Evolutionary conservation across 37 sponge, comb jelly and placozoan genomes (phyloP).

Genomic region (Cladorhizidae sp.): DNA sequence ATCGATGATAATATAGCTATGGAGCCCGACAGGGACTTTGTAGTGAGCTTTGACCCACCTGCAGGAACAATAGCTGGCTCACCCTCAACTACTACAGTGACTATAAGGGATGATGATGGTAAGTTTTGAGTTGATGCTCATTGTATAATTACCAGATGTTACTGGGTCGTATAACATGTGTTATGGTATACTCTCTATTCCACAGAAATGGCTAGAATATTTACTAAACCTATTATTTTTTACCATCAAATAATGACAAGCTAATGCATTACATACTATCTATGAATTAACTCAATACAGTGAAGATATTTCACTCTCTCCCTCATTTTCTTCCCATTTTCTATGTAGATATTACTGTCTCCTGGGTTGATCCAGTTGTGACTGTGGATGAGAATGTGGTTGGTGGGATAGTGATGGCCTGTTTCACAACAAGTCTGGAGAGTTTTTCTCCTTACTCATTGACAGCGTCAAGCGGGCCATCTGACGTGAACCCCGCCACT

Average conservation of each 20-base stretch:
- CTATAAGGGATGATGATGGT: constrained; percentile 28
- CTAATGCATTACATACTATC: too few species aligned
- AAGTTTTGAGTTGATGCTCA: neutral
- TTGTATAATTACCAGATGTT: neutral
- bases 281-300: too few species aligned
- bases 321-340: neutral
- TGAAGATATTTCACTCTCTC: neutral
- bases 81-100: neutral
- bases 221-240: too few species aligned
- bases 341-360: constrained; percentile 1
- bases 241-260: too few species aligned
- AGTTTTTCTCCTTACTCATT: too few species aligned
- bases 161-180: too few species aligned
- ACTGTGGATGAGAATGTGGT: neutral
- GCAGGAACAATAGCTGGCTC: neutral
- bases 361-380: neutral
- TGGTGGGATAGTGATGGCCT: neutral
- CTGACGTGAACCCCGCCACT: too few species aligned
- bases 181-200: too few species aligned
- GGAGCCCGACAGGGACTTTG: constrained; percentile 19
- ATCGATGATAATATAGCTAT: constrained; percentile 25
- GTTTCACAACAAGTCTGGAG: too few species aligned
- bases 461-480: too few species aligned
- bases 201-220: too few species aligned
- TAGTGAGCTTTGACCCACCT: neutral